These are phyloP conservation scores for Acomys russatus DNA, from an alignment of 2,797 vertebrate species.

Conservation along the genomic window DNA sequence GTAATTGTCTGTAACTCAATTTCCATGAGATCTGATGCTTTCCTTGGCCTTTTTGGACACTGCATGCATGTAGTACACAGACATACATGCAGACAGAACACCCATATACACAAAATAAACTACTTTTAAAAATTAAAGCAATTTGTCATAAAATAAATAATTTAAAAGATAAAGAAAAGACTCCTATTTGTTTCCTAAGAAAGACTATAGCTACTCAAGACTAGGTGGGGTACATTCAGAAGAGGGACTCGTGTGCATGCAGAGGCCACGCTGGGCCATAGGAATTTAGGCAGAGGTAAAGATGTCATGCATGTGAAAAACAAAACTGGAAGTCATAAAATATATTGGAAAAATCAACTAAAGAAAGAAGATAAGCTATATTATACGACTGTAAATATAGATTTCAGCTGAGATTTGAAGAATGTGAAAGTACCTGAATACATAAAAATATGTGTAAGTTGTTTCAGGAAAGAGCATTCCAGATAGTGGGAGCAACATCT, in stretches of 20 bases:
- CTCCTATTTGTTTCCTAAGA: background rate
- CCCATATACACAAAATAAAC: background rate
- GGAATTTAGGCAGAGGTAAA: background rate
- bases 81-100: background rate
- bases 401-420: background rate
- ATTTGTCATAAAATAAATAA: constrained; percentile 4
- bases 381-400: background rate
- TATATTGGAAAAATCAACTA: background rate
- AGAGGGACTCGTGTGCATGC: background rate
- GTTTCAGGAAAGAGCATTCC: background rate
- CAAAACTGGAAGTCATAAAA: background rate
- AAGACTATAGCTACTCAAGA: background rate
- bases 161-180: background rate
- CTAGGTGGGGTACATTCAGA: background rate
- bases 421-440: background rate
- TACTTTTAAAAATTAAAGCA: background rate
- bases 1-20: background rate
- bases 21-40: background rate
- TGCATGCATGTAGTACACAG: background rate
- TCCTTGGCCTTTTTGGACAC: no score
- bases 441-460: background rate
- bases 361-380: background rate
- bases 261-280: background rate
- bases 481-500: background rate
- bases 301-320: background rate